Conservation (phyloP, 1,140 invertebrate species). For the Eriocheir sinensis region DNA sequence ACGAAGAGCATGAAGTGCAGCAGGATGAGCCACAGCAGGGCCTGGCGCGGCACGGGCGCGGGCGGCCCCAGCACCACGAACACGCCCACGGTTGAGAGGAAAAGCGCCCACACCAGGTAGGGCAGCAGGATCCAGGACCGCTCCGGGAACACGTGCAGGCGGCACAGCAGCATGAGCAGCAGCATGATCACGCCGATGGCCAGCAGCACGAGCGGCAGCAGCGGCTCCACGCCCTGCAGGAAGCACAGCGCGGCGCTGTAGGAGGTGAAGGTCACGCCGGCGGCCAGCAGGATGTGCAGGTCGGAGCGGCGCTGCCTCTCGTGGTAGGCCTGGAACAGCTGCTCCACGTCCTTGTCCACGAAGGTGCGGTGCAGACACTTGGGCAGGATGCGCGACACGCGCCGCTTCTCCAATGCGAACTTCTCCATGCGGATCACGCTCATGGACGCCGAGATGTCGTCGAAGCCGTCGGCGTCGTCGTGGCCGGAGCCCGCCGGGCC, state of each 20-base stretch:
- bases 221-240: not conserved
- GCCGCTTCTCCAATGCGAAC: constrained; percentile 73
- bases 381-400: constrained; percentile 71
- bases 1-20: constrained; percentile 73
- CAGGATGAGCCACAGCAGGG: constrained; percentile 70
- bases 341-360: constrained; percentile 75
- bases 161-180: constrained; percentile 59
- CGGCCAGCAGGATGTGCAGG: constrained; percentile 65
- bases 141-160: constrained; percentile 68
- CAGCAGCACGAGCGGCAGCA: constrained; percentile 34
- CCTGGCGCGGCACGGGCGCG: constrained; percentile 63
- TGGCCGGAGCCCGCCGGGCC: not conserved
- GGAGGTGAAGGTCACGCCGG: constrained; percentile 41
- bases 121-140: constrained; percentile 71
- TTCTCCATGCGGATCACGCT: constrained; percentile 77
- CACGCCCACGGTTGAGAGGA: constrained; percentile 49
- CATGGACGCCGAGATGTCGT: constrained; percentile 73
- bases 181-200: constrained; percentile 39
- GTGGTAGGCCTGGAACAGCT: constrained; percentile 73
- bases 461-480: constrained; percentile 49
- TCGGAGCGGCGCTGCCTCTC: constrained; percentile 72
- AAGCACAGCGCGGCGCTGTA: constrained; percentile 55
- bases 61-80: constrained; percentile 58
- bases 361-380: constrained; percentile 73
- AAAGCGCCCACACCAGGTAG: constrained; percentile 64